Percentiles rank a stretch among this genome's conserved stretches.
Evolutionary conservation across 2,113 vertebrate genomes (phyloP).

Genomic region (Parus major): DNA sequence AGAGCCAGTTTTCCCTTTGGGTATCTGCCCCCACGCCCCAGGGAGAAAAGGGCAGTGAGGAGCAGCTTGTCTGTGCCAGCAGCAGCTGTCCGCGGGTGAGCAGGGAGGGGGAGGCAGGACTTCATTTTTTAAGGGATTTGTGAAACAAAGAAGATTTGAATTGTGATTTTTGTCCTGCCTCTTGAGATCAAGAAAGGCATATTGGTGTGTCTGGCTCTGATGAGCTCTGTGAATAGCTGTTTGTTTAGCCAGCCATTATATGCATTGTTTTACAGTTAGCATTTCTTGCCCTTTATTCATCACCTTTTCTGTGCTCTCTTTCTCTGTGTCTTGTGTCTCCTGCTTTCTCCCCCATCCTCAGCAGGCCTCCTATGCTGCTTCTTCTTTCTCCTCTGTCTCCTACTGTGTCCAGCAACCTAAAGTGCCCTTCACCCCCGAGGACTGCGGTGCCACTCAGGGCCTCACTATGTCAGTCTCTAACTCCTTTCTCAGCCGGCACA

Average conservation of each 20-base stretch:
- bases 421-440: conserved; percentile 89
- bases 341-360: conserved; percentile 64
- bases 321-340: conserved; percentile 67
- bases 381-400: conserved; percentile 93
- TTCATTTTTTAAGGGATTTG: conserved; percentile 20
- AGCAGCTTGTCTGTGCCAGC: not conserved
- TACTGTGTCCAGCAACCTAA: conserved; percentile 91
- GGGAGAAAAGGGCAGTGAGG: not conserved
- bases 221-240: not conserved
- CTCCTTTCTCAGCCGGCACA: conserved; percentile 97
- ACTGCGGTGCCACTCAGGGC: conserved; percentile 87
- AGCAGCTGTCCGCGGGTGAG: not conserved
- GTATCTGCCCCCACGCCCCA: fast-evolving
- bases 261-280: conserved; percentile 15
- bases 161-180: not conserved
- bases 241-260: not conserved
- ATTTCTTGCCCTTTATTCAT: not conserved
- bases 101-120: not conserved
- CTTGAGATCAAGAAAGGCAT: not conserved
- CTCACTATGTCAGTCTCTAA: conserved; percentile 98
- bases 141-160: conserved; percentile 25
- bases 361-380: conserved; percentile 93
- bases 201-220: conserved; percentile 24
- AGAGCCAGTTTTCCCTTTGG: not conserved
- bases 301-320: conserved; percentile 53